A percentile compares a stretch with the other conserved stretches of the same genome.
Conservation (phyloP, 2,113 vertebrate genomes). For the Malurus elegans region DNA sequence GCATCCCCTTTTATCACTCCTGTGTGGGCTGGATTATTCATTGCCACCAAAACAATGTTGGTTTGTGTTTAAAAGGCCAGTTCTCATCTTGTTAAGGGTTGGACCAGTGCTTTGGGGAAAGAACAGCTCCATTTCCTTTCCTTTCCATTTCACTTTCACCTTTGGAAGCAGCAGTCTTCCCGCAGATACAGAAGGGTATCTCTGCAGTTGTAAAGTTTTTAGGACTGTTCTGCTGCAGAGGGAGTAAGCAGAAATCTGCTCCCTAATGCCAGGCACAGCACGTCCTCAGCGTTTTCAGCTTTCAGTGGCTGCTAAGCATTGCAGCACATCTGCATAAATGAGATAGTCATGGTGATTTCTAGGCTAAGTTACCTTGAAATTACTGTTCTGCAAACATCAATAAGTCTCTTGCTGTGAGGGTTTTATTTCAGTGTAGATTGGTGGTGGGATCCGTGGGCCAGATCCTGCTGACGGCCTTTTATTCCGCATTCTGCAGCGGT, state of each 20-base stretch:
- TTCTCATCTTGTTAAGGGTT: not conserved
- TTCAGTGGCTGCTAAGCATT: not conserved
- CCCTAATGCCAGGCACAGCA: not conserved
- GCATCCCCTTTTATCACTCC: rapidly evolving
- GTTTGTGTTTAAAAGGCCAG: not conserved
- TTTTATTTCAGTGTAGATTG: not conserved
- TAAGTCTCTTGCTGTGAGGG: not conserved
- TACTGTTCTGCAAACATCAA: conserved; percentile 1
- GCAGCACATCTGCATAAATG: not conserved
- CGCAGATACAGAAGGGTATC: not conserved
- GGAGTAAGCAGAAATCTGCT: not conserved
- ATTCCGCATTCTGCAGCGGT: not conserved
- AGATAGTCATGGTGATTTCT: conserved; percentile 50
- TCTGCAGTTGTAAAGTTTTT: not conserved
- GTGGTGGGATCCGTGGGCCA: not conserved
- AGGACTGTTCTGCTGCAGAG: not conserved
- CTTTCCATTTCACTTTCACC: not conserved
- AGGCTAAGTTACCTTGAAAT: conserved; percentile 46
- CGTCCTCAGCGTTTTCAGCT: not conserved
- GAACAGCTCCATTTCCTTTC: not conserved
- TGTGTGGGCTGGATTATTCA: not conserved
- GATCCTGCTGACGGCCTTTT: not conserved
- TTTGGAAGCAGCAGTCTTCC: not conserved
- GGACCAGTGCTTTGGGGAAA: not conserved
- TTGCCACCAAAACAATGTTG: not conserved